Evolutionary conservation across 2,888 invertebrate genomes (phyloP), one percentile per base, ranked within the genome.

Genomic region (Eueremaeus valkanovi): DNA sequence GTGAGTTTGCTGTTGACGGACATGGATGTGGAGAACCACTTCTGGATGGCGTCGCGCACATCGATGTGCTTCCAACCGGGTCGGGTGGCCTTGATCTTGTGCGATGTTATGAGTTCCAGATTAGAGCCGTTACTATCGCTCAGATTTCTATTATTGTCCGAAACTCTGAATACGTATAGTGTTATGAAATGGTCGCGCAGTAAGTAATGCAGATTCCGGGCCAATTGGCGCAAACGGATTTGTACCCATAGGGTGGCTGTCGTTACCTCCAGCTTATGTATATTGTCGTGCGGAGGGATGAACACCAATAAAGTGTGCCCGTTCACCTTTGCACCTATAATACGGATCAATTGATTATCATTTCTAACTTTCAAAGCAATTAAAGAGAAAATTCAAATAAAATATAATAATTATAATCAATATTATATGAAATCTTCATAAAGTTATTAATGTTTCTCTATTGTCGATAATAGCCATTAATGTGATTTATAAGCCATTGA

Each of bases 61-160:
- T 94, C 92, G 80, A 94, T 87, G 81, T 92, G 91, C 84, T 92
- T 91, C 94, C 94, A 94, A 72, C 92, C 93, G 79, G 90, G 86
- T 78, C 88, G 86, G 72, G 88, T 86, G 75, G 88, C 86, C 82
- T 89, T 86, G 80, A 90, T 85, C 72, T 85, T 82, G 77, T 86
- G 84, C 11, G 87, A 86, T 58, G 86, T 85, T 79, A 87, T 83
- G 83, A 89, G 83, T 82, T 87, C 86, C 73, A 88, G 86, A 31
- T n/a, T 36, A 31, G 45, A n/a, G 13, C 40, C 49, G 18, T 63
- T 55, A 11, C 72, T 73, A 6, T 74, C 77, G 31, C 55, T 80
- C 36, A 80, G 24, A 36, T 8, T 36, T 8, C 5, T 36, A 36
- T 11, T 11, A 11, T 21, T 80, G 74, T 80, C 80, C 42, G 77